Evolutionary conservation across 2,113 vertebrate species (phyloP).

Genomic region (Serinus canaria): DNA sequence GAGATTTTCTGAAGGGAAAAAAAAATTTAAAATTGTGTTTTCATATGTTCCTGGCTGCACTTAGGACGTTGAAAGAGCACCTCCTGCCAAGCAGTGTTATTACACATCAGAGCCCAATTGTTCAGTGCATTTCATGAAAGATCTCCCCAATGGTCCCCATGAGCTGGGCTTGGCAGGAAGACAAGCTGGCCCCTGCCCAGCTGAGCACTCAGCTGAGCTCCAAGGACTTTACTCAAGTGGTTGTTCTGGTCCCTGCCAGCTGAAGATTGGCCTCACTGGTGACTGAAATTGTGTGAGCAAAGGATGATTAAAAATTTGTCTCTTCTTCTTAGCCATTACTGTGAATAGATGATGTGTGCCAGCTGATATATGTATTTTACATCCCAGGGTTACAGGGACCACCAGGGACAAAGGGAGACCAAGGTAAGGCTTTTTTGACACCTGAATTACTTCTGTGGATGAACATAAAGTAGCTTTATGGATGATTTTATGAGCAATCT

Average conservation of each 20-base stretch:
- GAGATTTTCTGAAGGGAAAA: neutral
- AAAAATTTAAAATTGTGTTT: neutral
- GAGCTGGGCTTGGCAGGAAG: neutral
- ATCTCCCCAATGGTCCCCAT: neutral
- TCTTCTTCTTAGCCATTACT: neutral
- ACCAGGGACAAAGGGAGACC: slow-evolving; percentile 62
- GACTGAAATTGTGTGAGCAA: neutral
- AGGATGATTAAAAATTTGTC: neutral
- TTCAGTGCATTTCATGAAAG: neutral
- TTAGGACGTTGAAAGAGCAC: neutral
- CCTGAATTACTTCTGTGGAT: neutral
- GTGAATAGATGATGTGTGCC: neutral
- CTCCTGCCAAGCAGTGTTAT: neutral
- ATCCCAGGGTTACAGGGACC: slow-evolving; percentile 64
- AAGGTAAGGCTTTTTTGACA: slow-evolving; percentile 56
- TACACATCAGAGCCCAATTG: neutral
- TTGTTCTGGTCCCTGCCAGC: neutral
- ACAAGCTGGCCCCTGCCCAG: slow-evolving; percentile 21
- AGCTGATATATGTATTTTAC: slow-evolving; percentile 22
- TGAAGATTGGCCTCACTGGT: neutral
- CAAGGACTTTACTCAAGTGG: neutral
- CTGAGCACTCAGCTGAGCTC: neutral
- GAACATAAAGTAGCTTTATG: slow-evolving; percentile 32
- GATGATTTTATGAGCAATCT: slow-evolving; percentile 35
- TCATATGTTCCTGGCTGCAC: slow-evolving; percentile 1